Evolutionary conservation across 2,888 invertebrate genomes (phyloP), one percentile per base, ranked within the genome.

Genomic region (Temnothorax ravouxi): DNA sequence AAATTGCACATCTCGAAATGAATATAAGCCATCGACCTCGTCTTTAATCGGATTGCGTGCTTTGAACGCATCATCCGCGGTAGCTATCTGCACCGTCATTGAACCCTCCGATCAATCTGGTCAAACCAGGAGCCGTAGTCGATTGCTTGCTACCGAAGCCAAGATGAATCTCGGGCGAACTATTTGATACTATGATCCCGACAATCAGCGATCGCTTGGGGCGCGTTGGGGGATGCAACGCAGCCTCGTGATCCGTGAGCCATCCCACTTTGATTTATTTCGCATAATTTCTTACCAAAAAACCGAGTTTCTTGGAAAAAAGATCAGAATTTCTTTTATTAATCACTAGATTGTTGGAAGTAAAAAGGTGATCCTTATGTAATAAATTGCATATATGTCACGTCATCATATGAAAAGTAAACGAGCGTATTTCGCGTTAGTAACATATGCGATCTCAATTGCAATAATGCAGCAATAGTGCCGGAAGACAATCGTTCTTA

Each of bases 61-160:
- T 72, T 50, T 9, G 47, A 66, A 77, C 66, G 56, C 59, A 79
- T 75, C 76, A 83, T 66, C 82, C 67, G 52, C 85, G 54, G 86
- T 85, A 86, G 86, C 85, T 82, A 84, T 86, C 86, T 86, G 86
- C 86, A 86, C 77, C 85, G 86, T 86, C 86, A 86, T 85, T 82
- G 81, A 84, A 61, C 74, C 85, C 71, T 72, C 74, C 67, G 85
- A 86, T 86, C 86, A 82, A 86, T 86, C 86, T 85, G 79, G 62
- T 81, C 77, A 82, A 62, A 66, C 76, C 71, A 71, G 71, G 38
- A 67, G 71, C 52, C 44, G 47, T 69, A 44, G 77, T 76, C 54
- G 79, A 80, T 80, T 72, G 72, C 79, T 69, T 44, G 79, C 72
- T 79, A 79, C 72, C 38, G 59, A 71, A 71, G 71, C 59, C 38